Evolutionary conservation across 2,888 invertebrate genomes (phyloP).

Genomic region (Steromphala cineraria): DNA sequence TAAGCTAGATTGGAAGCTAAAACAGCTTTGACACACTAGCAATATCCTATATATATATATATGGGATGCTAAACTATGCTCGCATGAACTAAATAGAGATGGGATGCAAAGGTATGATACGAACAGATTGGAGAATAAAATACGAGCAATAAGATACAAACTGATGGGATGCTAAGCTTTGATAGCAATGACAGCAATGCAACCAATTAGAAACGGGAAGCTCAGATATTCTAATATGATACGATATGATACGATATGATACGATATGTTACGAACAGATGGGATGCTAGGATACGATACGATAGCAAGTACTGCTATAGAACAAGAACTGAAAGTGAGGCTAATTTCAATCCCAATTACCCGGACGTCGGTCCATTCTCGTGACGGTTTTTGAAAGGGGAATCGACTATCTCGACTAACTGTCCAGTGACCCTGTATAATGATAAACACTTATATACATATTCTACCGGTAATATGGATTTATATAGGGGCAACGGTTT

Average conservation of each 20-base stretch:
- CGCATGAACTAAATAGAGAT: not conserved
- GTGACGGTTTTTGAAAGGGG: not conserved
- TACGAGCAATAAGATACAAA: not conserved
- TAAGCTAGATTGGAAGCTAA: too few species aligned
- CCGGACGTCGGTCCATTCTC: not conserved
- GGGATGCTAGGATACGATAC: not conserved
- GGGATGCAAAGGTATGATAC: not conserved
- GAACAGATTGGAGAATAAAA: not conserved
- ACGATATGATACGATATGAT: not conserved
- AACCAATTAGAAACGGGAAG: not conserved
- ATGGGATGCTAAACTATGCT: not conserved
- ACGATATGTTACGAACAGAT: not conserved
- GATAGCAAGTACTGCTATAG: not conserved
- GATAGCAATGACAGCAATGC: not conserved
- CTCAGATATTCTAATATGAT: not conserved
- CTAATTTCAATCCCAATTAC: not conserved
- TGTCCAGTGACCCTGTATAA: slow-evolving; percentile 11
- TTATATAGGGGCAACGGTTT: too few species aligned
- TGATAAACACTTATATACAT: too few species aligned
- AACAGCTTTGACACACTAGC: too few species aligned
- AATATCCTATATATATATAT: not conserved
- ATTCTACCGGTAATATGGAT: too few species aligned
- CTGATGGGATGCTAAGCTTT: not conserved
- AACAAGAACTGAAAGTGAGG: not conserved
- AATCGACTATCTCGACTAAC: not conserved